phyloP scores from a whole-genome alignment of 1,140 invertebrate genomes.

The Panagrolaimus sp. region DNA sequence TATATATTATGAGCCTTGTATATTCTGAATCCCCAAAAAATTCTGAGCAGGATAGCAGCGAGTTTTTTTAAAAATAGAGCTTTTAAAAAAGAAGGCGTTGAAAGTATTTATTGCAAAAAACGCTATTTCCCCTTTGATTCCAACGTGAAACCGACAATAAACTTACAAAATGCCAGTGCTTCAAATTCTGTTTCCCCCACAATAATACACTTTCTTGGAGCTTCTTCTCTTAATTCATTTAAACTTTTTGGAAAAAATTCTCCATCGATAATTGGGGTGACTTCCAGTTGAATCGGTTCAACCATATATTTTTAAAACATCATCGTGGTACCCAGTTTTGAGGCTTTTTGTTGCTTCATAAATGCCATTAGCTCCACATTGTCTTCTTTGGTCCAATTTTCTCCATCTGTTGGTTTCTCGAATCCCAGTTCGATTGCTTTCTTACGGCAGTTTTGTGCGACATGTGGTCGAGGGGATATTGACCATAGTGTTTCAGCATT shows the following conservation, averaged over 20 bases:
- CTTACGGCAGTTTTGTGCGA: slow-evolving; percentile 16
- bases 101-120: too few species aligned
- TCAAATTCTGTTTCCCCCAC: slow-evolving; percentile 37
- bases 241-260: slow-evolving; percentile 41
- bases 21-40: too few species aligned
- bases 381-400: slow-evolving; percentile 23
- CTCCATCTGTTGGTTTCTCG: neutral
- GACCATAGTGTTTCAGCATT: slow-evolving; percentile 34
- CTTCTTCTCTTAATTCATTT: slow-evolving; percentile 42
- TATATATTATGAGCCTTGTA: too few species aligned
- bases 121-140: too few species aligned
- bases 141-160: too few species aligned
- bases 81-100: too few species aligned
- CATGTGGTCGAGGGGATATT: neutral
- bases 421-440: slow-evolving; percentile 31
- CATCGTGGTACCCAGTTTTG: slow-evolving; percentile 22
- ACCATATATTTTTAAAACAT: neutral
- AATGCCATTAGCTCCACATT: slow-evolving; percentile 23
- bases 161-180: slow-evolving; percentile 40
- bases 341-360: slow-evolving; percentile 13
- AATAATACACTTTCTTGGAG: slow-evolving; percentile 35
- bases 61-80: too few species aligned
- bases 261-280: slow-evolving; percentile 27
- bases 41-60: too few species aligned
- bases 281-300: neutral